Evolutionary conservation across 2,888 invertebrate species (phyloP), one percentile per base, ranked within the genome.

Genomic region (Aproaerema taeniolella): DNA sequence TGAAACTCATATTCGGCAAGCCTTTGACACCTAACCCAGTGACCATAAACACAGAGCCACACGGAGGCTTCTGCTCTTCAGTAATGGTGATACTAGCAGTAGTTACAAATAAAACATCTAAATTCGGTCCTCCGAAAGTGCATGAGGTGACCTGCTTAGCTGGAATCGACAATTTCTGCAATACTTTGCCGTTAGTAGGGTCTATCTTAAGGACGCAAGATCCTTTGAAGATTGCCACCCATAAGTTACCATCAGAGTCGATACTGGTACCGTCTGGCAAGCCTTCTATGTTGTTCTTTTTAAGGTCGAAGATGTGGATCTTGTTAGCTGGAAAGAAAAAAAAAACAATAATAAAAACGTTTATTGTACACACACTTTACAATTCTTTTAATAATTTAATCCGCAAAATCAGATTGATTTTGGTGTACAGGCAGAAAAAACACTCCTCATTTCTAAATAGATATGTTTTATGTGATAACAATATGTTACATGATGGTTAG

Each of bases 211-310:
- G 46, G 12, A 88, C 82, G 59, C 89, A 88, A 6, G 89, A 87
- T 1, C 90, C 92, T 38, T 86, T 80, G 64, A 91, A 94, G 28
- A 90, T 89, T 1, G 93, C 93, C 2, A 94, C 88, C 92, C 94
- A 95, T 1, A 95, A 73, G 59, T 92, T 92, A 1, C 92, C 94
- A 42, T 92, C 90, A 0, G 88, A 83, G 67, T 95, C 95, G 34
- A 93, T 92, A 28, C 93, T 91, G 89, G 92, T 90, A 2, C 93
- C 93, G 63, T 93, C 93, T 0, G 92, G 91, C 24, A 88, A 55
- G 1, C 80, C 83, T 0, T 58, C 65, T 1, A 81, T 31, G 1
- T 73, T 67, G 46, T 78, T 67, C 31, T 70, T 61, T 20, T 72
- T 75, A 29, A 92, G 81, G 59, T 92, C 89, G 61, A 90, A 92